Evolutionary conservation across 2,113 vertebrate species (phyloP).

Genomic region (Pollachius pollachius): DNA sequence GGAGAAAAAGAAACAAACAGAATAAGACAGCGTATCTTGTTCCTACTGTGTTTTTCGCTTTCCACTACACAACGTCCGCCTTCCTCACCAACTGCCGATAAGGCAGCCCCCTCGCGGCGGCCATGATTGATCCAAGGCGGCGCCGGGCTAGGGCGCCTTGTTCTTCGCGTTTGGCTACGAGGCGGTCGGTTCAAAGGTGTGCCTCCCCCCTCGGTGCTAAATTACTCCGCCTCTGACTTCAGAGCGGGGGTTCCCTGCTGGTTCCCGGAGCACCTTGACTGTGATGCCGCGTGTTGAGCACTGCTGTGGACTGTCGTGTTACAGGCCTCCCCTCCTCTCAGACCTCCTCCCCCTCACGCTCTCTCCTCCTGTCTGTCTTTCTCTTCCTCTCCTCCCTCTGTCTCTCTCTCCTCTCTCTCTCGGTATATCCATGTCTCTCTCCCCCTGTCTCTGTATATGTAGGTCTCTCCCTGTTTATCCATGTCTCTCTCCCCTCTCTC

Average conservation of each 20-base stretch:
- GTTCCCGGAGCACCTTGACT: not conserved
- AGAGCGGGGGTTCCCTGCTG: constrained; percentile 34
- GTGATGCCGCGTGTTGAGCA: constrained; percentile 36
- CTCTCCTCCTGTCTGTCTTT: not conserved
- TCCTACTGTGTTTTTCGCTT: too few relatives aligned
- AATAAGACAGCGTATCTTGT: too few relatives aligned
- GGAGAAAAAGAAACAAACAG: too few relatives aligned
- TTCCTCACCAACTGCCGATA: constrained; percentile 16
- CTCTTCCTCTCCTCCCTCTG: not conserved
- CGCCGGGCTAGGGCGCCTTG: not conserved
- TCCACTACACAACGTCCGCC: too few relatives aligned
- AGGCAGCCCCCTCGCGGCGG: constrained; percentile 52
- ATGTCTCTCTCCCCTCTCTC: too few relatives aligned
- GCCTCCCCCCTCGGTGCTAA: constrained; percentile 15
- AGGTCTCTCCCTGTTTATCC: too few relatives aligned
- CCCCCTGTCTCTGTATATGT: not conserved
- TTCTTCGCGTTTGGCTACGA: not conserved
- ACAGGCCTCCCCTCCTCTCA: constrained; percentile 7
- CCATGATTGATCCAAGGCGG: constrained; percentile 33
- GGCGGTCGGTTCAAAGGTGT: constrained; percentile 4
- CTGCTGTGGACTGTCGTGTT: constrained; percentile 7
- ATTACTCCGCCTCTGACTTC: constrained; percentile 32
- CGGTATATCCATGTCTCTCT: too few relatives aligned
- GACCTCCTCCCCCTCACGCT: constrained; percentile 2
- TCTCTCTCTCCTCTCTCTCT: not conserved